These are phyloP conservation scores for Crocidura indochinensis DNA, from an alignment of 2,797 vertebrate species.

Conservation along the genomic window DNA sequence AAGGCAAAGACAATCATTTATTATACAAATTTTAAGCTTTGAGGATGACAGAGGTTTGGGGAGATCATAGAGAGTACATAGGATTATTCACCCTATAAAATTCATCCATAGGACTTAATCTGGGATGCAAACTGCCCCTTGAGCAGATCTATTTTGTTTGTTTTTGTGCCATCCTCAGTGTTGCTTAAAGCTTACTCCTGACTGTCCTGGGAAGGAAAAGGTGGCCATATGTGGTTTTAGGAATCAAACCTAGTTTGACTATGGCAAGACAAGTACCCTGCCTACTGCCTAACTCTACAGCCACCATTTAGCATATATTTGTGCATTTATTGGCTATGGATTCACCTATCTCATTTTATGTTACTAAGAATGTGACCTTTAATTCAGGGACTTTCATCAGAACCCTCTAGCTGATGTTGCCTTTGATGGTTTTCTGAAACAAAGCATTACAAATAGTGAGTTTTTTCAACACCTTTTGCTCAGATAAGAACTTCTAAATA, in stretches of 20 bases:
- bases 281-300: too few species aligned
- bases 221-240: too few species aligned
- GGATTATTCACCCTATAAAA: not conserved
- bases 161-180: too few species aligned
- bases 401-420: not conserved
- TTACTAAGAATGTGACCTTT: not conserved
- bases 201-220: not conserved
- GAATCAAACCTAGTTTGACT: too few species aligned
- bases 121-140: too few species aligned
- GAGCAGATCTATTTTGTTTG: too few species aligned
- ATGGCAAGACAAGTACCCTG: too few species aligned
- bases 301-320: not conserved
- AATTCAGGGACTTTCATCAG: not conserved
- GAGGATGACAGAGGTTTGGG: not conserved
- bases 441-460: not conserved
- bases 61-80: not conserved
- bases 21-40: not conserved
- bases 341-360: not conserved
- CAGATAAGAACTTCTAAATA: slow-evolving; percentile 9
- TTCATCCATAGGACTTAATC: too few species aligned
- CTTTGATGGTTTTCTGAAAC: not conserved
- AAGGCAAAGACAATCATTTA: not conserved
- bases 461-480: not conserved
- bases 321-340: not conserved
- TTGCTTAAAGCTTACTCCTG: not conserved